A percentile compares a stretch with the other conserved stretches of the same genome.
phyloP scores from a whole-genome alignment of 1,140 invertebrate species.

The Bombus ignitus region DNA sequence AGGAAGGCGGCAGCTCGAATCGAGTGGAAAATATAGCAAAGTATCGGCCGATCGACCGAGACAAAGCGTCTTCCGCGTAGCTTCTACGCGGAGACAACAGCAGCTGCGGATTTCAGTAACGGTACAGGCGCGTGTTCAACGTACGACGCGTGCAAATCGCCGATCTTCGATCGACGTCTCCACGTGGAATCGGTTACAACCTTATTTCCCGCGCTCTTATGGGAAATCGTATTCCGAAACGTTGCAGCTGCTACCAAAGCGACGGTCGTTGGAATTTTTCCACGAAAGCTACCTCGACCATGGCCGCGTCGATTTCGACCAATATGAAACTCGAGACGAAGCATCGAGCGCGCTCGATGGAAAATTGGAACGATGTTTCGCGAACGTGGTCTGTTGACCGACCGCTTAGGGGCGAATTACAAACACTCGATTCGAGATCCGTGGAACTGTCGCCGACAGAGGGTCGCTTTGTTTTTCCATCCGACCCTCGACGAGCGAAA shows the following conservation, averaged over 20 bases:
- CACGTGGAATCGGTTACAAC: no score
- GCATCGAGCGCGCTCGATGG: not conserved
- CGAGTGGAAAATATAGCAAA: not conserved
- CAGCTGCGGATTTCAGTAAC: slow-evolving; percentile 2
- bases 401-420: slow-evolving; percentile 9
- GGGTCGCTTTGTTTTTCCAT: not conserved
- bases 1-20: not conserved
- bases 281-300: no score
- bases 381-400: slow-evolving; percentile 10
- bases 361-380: slow-evolving; percentile 32
- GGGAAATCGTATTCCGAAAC: no score
- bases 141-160: no score
- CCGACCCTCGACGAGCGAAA: no score
- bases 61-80: not conserved
- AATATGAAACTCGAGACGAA: not conserved
- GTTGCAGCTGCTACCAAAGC: no score
- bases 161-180: no score
- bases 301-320: no score
- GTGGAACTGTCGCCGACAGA: slow-evolving; percentile 10
- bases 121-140: slow-evolving; percentile 1
- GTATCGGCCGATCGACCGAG: not conserved
- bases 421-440: slow-evolving; percentile 16
- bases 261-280: no score
- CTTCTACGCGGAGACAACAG: not conserved
- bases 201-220: no score